Conservation (phyloP, 2,113 vertebrate species). For the Gadus chalcogrammus region DNA sequence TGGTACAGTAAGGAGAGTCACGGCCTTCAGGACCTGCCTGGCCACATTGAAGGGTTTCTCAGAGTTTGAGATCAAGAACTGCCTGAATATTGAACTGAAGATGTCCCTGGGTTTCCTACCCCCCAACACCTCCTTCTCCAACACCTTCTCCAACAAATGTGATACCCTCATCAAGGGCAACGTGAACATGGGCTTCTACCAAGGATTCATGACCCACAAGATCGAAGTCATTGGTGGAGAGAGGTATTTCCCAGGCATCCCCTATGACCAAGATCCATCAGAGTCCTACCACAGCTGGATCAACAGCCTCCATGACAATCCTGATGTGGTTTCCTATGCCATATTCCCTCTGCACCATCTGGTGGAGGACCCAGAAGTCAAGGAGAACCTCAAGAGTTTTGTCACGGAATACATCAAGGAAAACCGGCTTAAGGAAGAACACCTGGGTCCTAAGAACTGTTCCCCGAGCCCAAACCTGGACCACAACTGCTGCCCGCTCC, state of each 20-base stretch:
- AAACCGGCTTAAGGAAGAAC: conserved; percentile 57
- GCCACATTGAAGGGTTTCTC: conserved; percentile 69
- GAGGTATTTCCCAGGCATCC: conserved; percentile 66
- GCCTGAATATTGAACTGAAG: conserved; percentile 69
- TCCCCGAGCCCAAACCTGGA: conserved; percentile 66
- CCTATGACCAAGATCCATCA: conserved; percentile 60
- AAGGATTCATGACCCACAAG: conserved; percentile 73
- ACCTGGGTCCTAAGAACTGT: conserved; percentile 52
- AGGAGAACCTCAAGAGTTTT: conserved; percentile 54
- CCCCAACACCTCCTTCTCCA: conserved; percentile 60
- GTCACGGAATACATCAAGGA: conserved; percentile 67
- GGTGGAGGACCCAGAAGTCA: conserved; percentile 59
- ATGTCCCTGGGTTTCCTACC: conserved; percentile 66
- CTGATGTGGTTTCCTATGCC: conserved; percentile 69
- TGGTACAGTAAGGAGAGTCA: conserved; percentile 70
- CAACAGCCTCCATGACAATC: conserved; percentile 65
- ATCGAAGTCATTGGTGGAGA: conserved; percentile 71
- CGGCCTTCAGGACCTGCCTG: conserved; percentile 74
- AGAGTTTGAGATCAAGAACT: conserved; percentile 69
- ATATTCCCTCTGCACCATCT: conserved; percentile 73
- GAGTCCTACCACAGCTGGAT: conserved; percentile 71
- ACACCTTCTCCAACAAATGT: conserved; percentile 64
- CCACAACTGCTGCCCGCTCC: conserved; percentile 71
- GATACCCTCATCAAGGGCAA: conserved; percentile 61
- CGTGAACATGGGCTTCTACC: conserved; percentile 71